These are phyloP conservation scores for Coptodon rendalli DNA, from an alignment of 2,113 vertebrate species.

Conservation along the genomic window DNA sequence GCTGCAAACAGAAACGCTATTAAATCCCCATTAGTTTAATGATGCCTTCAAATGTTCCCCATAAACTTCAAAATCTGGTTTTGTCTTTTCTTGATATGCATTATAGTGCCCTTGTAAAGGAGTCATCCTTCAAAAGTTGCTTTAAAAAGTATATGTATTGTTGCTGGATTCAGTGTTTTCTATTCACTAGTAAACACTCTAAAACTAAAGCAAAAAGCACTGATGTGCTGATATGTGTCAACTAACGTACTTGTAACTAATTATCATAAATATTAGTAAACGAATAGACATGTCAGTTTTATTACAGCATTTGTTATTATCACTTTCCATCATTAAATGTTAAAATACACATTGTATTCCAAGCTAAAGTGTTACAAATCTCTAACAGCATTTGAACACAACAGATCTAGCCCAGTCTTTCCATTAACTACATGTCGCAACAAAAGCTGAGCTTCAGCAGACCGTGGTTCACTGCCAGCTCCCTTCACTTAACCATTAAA, in stretches of 20 bases:
- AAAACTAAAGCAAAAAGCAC: not conserved
- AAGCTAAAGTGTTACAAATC: accelerated
- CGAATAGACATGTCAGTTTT: not conserved
- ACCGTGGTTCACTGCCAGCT: not conserved
- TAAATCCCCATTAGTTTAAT: not conserved
- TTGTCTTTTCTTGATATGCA: not conserved
- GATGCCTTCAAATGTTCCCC: not conserved
- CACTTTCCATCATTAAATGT: not conserved
- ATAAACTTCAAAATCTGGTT: not conserved
- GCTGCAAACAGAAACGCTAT: not conserved
- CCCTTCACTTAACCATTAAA: not conserved
- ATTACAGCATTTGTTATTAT: not conserved
- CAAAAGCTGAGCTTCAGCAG: not conserved
- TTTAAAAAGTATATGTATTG: not conserved
- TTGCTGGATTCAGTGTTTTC: not conserved
- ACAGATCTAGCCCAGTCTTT: not conserved
- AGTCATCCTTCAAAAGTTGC: not conserved
- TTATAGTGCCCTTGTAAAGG: not conserved
- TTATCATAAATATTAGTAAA: not conserved
- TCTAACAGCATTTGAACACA: not conserved
- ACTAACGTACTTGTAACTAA: not conserved
- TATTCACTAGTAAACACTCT: not conserved
- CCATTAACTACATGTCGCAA: not conserved
- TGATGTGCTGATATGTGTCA: not conserved
- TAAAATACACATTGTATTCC: not conserved